Evolutionary conservation across 2,113 vertebrate species (phyloP).

Genomic region (Cololabis saira): DNA sequence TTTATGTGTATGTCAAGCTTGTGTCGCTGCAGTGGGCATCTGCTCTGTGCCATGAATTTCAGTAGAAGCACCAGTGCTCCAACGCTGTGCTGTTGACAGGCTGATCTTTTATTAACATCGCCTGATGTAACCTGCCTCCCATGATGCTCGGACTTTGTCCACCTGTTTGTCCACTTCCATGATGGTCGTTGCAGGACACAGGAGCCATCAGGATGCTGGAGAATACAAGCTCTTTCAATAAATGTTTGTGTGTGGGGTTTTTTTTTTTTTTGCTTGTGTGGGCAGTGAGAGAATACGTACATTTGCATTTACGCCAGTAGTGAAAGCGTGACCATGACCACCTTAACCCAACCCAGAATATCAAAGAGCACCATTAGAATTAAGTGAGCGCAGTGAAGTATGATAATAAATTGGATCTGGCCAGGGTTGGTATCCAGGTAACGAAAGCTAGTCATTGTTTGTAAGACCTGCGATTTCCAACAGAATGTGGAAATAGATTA

Average conservation of each 20-base stretch:
- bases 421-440: constrained; percentile 74
- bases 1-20: too few relatives aligned
- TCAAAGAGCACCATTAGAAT: constrained; percentile 67
- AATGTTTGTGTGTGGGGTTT: constrained; percentile 15
- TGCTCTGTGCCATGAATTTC: constrained; percentile 21
- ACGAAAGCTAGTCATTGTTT: constrained; percentile 65
- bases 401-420: constrained; percentile 65
- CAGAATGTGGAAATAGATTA: constrained; percentile 26
- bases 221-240: constrained; percentile 62
- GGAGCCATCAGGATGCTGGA: constrained; percentile 67
- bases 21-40: constrained; percentile 13
- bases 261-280: neutral
- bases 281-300: constrained; percentile 8
- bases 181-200: too few relatives aligned
- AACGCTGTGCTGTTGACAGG: too few relatives aligned
- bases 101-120: constrained; percentile 44
- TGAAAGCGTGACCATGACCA: constrained; percentile 52
- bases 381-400: constrained; percentile 36
- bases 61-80: too few relatives aligned
- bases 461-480: constrained; percentile 37
- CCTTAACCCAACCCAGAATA: constrained; percentile 40
- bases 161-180: too few relatives aligned
- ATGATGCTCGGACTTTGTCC: constrained; percentile 40
- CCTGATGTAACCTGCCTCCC: constrained; percentile 35
- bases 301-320: constrained; percentile 40